These are phyloP conservation scores for Drosophila paranaensis DNA, from an alignment of 2,888 invertebrate genomes.

Conservation along the genomic window DNA sequence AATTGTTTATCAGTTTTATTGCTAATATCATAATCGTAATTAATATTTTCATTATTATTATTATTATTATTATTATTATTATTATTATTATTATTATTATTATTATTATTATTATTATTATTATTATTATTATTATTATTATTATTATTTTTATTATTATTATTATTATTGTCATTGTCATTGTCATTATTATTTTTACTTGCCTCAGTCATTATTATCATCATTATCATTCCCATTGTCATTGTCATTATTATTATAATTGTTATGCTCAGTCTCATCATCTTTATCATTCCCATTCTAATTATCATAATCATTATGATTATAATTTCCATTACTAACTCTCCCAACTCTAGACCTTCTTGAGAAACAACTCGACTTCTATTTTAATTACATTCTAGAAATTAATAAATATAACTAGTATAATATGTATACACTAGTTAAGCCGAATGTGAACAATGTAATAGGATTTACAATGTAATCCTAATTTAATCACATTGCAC, in stretches of 20 bases:
- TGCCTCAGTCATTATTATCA: not conserved
- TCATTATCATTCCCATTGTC: not conserved
- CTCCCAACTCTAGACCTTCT: too few relatives aligned
- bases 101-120: not conserved
- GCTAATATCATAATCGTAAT: too few relatives aligned
- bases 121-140: not conserved
- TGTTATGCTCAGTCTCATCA: not conserved
- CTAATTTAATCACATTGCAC: constrained; percentile 26
- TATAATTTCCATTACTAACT: not conserved
- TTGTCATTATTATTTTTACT: not conserved
- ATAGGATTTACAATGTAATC: constrained; percentile 20
- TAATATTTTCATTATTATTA: not conserved
- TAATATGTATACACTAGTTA: not conserved
- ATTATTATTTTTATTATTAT: not conserved
- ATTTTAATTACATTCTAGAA: not conserved
- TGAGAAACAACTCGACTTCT: not conserved
- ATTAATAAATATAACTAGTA: not conserved
- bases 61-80: not conserved
- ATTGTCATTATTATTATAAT: not conserved
- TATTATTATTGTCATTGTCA: not conserved
- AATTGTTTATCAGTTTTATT: not conserved
- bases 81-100: not conserved
- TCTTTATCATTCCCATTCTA: not conserved
- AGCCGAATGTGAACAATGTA: not conserved
- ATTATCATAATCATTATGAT: not conserved